Conservation (phyloP, 2,797 vertebrate genomes). For the Sylvilagus floridanus region DNA sequence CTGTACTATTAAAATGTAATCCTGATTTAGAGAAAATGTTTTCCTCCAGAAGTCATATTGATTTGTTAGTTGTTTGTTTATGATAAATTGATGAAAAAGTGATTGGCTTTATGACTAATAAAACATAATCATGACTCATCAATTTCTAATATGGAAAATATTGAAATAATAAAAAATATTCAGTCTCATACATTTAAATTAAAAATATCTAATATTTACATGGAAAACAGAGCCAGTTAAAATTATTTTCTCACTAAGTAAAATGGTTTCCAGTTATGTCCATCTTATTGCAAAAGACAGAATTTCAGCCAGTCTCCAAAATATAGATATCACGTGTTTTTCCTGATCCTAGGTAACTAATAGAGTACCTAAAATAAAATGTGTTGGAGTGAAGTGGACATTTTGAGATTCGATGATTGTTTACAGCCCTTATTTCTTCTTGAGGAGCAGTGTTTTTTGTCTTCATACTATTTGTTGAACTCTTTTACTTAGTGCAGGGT, state of each 20-base stretch:
- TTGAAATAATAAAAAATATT: conserved; percentile 16
- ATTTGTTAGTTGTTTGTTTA: conserved; percentile 75
- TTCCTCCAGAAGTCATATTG: conserved; percentile 68
- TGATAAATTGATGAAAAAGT: conserved; percentile 39
- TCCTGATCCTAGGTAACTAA: too few relatives aligned
- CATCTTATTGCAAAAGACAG: too few relatives aligned
- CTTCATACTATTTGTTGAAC: too few relatives aligned
- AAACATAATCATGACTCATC: not conserved
- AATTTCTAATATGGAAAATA: conserved; percentile 14
- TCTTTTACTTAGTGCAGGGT: too few relatives aligned
- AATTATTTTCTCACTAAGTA: not conserved
- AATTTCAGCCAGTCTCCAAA: too few relatives aligned
- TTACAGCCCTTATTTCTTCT: too few relatives aligned
- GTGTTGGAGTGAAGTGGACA: too few relatives aligned
- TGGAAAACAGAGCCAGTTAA: not conserved
- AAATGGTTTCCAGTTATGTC: too few relatives aligned
- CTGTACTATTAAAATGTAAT: conserved; percentile 76
- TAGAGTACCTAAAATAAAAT: too few relatives aligned
- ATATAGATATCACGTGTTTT: too few relatives aligned
- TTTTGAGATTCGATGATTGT: too few relatives aligned
- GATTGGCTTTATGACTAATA: not conserved
- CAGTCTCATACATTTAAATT: not conserved
- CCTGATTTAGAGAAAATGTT: conserved; percentile 71
- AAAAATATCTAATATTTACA: not conserved
- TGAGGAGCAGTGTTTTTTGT: too few relatives aligned